A percentile compares a stretch with the other conserved stretches of the same genome.
phyloP scores from a whole-genome alignment of 2,888 invertebrate genomes.

The Stenoptilia bipunctidactyla region DNA sequence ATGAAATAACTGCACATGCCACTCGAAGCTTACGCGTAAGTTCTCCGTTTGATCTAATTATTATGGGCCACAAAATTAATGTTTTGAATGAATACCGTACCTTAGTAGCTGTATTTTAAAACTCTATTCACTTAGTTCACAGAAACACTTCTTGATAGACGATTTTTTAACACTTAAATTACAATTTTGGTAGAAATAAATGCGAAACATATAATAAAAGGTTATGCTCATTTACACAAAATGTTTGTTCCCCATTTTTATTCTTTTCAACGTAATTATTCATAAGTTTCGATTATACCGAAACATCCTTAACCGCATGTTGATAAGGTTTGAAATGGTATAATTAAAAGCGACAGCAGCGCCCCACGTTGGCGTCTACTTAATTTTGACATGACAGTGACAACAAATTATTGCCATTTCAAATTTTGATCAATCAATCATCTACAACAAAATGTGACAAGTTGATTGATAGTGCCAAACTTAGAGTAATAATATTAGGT shows the following conservation, averaged over 20 bases:
- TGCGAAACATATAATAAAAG: conserved; percentile 53
- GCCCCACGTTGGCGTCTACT: neutral
- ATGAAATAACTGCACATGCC: conserved; percentile 61
- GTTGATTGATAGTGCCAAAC: too few relatives aligned
- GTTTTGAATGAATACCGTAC: conserved; percentile 51
- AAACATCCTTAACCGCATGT: neutral
- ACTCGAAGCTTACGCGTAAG: conserved; percentile 38
- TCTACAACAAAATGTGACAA: conserved; percentile 50
- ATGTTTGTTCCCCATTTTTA: conserved; percentile 1
- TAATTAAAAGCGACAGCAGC: neutral
- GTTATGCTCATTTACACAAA: conserved; percentile 39
- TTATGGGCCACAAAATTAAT: conserved; percentile 27
- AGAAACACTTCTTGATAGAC: neutral
- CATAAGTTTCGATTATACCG: neutral
- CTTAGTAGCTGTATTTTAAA: conserved; percentile 20
- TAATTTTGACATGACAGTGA: neutral
- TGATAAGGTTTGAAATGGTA: neutral
- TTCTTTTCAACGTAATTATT: neutral
- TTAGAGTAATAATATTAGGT: too few relatives aligned
- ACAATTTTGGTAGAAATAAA: conserved; percentile 28
- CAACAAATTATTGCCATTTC: neutral
- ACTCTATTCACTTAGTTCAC: neutral
- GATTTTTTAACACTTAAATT: neutral
- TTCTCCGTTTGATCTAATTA: conserved; percentile 48
- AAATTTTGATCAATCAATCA: conserved; percentile 33